These are phyloP conservation scores for Pentamera pediparva DNA, from an alignment of 53 echinoderm and acorn worm species.

Conservation along the genomic window DNA sequence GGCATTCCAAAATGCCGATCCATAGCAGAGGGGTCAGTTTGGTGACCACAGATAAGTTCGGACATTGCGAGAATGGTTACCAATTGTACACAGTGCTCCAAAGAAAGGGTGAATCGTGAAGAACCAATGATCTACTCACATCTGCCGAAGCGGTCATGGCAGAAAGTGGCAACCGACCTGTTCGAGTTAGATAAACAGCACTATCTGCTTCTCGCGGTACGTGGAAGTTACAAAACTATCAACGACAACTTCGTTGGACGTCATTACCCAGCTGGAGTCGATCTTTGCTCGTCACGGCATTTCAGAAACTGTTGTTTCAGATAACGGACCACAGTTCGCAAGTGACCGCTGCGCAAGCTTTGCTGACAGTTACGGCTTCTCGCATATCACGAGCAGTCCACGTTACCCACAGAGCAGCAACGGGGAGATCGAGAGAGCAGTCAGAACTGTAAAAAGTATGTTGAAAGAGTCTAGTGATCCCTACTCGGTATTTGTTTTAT, in stretches of 20 bases:
- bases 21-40: conserved; percentile 32
- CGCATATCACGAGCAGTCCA: conserved; percentile 33
- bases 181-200: not conserved
- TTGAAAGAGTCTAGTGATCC: conserved; percentile 19
- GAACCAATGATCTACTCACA: not conserved
- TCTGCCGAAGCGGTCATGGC: conserved; percentile 4
- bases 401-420: conserved; percentile 46
- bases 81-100: conserved; percentile 12
- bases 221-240: no score
- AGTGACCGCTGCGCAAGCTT: not conserved
- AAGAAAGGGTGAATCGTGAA: not conserved
- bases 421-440: conserved; percentile 53
- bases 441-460: conserved; percentile 28
- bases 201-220: no score
- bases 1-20: conserved; percentile 58
- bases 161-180: not conserved
- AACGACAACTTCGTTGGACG: no score
- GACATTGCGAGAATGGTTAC: conserved; percentile 27
- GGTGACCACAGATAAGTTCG: conserved; percentile 53
- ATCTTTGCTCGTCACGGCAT: no score
- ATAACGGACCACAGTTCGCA: no score
- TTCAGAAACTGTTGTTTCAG: no score
- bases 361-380: not conserved
- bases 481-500: conserved; percentile 8
- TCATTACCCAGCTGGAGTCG: no score